These are phyloP conservation scores for Austrolebias charrua DNA, from an alignment of 2,797 vertebrate species.

Conservation along the genomic window DNA sequence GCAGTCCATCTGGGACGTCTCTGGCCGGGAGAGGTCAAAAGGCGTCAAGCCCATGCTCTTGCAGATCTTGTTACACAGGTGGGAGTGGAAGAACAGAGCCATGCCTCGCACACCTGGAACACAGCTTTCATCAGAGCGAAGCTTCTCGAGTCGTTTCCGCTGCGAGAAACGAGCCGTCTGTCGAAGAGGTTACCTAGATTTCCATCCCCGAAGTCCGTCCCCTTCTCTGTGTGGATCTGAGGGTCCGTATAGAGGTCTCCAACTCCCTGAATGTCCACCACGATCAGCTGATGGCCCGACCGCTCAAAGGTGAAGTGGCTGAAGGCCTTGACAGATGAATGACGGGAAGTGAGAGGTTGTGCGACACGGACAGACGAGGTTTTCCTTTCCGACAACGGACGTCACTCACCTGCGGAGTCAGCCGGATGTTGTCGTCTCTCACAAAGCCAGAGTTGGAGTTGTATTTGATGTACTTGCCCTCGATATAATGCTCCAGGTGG, in stretches of 20 bases:
- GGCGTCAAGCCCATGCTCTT: constrained; percentile 91
- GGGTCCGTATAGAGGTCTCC: constrained; percentile 98
- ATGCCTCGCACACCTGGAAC: constrained; percentile 92
- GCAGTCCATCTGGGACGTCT: constrained; percentile 84
- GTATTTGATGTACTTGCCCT: constrained; percentile 99
- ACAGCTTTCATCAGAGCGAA: constrained; percentile 10
- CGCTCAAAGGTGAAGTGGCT: constrained; percentile 98
- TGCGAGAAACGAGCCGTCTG: background rate
- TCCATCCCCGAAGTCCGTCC: constrained; percentile 95
- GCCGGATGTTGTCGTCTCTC: constrained; percentile 91
- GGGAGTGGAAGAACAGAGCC: constrained; percentile 97
- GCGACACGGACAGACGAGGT: no score
- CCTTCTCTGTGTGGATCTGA: constrained; percentile 94
- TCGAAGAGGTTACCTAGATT: constrained; percentile 85
- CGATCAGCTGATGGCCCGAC: constrained; percentile 94
- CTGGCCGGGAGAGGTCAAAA: constrained; percentile 88
- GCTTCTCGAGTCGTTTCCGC: background rate
- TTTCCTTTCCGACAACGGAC: background rate
- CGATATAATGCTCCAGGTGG: constrained; percentile 98
- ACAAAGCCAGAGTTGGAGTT: constrained; percentile 99
- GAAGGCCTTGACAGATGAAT: constrained; percentile 83
- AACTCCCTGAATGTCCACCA: constrained; percentile 98
- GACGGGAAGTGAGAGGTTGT: background rate
- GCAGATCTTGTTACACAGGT: constrained; percentile 96
- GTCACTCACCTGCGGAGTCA: constrained; percentile 90